Evolutionary conservation across 2,113 vertebrate species (phyloP).

Genomic region (Mustela nigripes): DNA sequence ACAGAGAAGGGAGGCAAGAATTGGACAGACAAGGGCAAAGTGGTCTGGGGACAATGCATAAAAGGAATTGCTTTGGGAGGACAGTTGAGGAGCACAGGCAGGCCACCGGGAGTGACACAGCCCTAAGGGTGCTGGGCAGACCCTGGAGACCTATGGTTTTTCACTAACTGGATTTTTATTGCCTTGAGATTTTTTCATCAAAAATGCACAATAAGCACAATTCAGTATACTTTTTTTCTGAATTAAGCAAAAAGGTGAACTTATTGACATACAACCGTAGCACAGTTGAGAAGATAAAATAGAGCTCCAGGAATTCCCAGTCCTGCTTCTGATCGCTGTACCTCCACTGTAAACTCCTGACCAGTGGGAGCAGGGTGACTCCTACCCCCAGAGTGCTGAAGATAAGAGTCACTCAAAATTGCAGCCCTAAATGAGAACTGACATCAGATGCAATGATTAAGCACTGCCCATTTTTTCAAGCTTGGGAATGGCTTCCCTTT

Average conservation of each 20-base stretch:
- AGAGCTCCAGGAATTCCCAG: background rate
- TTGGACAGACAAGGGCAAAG: background rate
- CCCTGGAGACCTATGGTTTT: background rate
- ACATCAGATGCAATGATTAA: slow-evolving; percentile 85
- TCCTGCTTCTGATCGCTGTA: no score
- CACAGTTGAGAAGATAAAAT: background rate
- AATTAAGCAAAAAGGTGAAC: background rate
- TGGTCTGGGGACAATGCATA: fast-evolving
- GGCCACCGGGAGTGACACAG: background rate
- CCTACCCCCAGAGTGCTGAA: background rate
- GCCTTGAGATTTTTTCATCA: background rate
- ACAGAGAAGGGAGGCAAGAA: background rate
- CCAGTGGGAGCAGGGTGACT: background rate
- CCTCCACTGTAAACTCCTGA: background rate
- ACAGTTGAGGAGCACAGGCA: background rate
- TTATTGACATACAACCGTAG: background rate
- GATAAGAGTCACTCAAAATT: background rate
- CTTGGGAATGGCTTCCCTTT: slow-evolving; percentile 79
- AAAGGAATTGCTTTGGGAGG: background rate
- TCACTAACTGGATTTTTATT: background rate
- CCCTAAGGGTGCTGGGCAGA: background rate
- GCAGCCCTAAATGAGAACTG: slow-evolving; percentile 77
- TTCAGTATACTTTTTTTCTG: background rate
- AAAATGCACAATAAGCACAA: background rate
- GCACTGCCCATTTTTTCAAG: slow-evolving; percentile 82